Percentiles rank a stretch among this genome's conserved stretches.
Conservation (phyloP, 2,797 vertebrate genomes). For the Cygnus olor region DNA sequence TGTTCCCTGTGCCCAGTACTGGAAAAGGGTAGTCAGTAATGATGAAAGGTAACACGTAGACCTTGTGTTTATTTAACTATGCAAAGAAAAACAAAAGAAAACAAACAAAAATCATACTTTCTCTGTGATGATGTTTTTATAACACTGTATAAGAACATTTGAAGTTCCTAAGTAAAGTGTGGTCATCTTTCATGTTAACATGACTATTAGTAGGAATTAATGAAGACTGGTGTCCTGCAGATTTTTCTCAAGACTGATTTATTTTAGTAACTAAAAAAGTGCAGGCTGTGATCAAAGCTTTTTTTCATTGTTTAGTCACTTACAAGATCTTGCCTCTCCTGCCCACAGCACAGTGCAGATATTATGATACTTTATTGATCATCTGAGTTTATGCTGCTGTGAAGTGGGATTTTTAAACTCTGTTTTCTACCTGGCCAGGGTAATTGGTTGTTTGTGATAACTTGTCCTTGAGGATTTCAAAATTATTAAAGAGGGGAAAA, state of each 20-base stretch:
- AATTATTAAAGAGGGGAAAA: neutral
- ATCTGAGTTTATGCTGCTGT: neutral
- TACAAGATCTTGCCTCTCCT: neutral
- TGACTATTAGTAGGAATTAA: neutral
- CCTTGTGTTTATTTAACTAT: neutral
- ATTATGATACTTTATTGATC: neutral
- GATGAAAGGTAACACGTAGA: neutral
- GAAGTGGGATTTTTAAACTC: neutral
- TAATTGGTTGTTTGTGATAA: neutral
- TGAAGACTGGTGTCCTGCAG: neutral
- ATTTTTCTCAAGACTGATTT: neutral
- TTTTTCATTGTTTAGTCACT: neutral
- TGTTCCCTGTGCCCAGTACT: neutral
- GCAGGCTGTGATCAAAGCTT: neutral
- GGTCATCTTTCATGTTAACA: neutral
- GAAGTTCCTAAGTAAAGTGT: neutral
- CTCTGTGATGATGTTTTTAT: neutral
- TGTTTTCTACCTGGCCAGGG: neutral
- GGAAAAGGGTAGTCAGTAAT: neutral
- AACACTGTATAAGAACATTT: neutral
- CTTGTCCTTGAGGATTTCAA: neutral
- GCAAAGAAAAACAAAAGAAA: neutral
- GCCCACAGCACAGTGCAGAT: neutral
- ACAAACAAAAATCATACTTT: neutral
- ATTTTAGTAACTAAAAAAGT: neutral